A percentile compares a stretch with the other conserved stretches of the same genome.
Evolutionary conservation across 1,140 invertebrate genomes (phyloP).

Genomic region (Drosophila albomicans): DNA sequence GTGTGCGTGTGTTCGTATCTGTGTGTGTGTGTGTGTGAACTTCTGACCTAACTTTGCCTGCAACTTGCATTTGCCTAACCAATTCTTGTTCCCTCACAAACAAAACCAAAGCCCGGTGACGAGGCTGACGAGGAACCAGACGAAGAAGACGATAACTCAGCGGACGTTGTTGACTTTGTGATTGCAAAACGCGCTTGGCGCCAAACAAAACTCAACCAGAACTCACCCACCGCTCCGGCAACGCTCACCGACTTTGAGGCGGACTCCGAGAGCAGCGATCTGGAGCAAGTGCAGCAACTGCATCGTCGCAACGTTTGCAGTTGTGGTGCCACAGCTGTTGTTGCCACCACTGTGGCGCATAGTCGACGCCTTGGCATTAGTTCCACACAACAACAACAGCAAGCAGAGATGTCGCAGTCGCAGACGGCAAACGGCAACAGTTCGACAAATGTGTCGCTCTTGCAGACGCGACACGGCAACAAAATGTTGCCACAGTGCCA

Average conservation of each 20-base stretch:
- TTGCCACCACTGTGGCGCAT: neutral
- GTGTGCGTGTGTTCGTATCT: conserved; percentile 20
- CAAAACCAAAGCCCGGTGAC: conserved; percentile 58
- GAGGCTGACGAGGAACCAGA: conserved; percentile 76
- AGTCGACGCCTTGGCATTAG: neutral
- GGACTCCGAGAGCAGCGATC: conserved; percentile 83
- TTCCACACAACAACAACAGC: conserved; percentile 14
- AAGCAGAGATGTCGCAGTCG: neutral
- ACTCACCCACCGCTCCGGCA: conserved; percentile 33
- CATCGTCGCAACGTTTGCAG: conserved; percentile 31
- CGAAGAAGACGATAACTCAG: conserved; percentile 44
- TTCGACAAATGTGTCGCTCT: conserved; percentile 38
- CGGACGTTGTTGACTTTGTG: conserved; percentile 70
- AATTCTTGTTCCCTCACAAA: conserved; percentile 33
- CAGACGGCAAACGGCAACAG: conserved; percentile 21
- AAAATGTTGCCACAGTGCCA: conserved; percentile 62
- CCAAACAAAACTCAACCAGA: conserved; percentile 34
- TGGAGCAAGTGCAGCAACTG: conserved; percentile 68
- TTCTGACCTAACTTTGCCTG: conserved; percentile 37
- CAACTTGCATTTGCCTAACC: conserved; percentile 42
- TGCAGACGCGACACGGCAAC: conserved; percentile 51
- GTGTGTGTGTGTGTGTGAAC: conserved; percentile 29
- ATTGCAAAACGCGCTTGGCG: conserved; percentile 67
- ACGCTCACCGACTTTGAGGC: conserved; percentile 83
- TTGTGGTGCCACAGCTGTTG: neutral